Evolutionary conservation across 2,888 invertebrate genomes (phyloP).

Genomic region (Tipula lateralis): DNA sequence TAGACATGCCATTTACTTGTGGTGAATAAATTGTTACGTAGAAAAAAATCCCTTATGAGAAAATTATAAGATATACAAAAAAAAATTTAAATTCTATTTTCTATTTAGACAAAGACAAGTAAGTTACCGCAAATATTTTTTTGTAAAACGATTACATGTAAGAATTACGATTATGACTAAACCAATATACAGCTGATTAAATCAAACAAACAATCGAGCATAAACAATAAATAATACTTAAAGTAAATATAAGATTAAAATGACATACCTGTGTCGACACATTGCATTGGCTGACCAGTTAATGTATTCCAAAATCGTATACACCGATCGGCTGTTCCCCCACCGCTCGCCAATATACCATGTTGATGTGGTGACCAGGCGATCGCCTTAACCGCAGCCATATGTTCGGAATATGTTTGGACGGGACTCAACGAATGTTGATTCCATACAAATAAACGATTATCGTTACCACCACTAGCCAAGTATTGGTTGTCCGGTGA

Average conservation of each 20-base stretch:
- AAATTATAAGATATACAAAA: not conserved
- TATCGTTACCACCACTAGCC: slow-evolving; percentile 97
- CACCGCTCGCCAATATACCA: slow-evolving; percentile 91
- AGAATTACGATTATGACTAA: slow-evolving; percentile 1
- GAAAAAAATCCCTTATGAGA: not conserved
- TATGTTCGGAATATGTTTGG: slow-evolving; percentile 90
- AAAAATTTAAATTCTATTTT: not conserved
- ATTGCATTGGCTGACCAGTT: slow-evolving; percentile 97
- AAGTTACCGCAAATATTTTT: not conserved
- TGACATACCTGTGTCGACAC: slow-evolving; percentile 79
- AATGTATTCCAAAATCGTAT: slow-evolving; percentile 98
- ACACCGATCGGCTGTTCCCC: slow-evolving; percentile 98
- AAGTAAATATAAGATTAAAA: slow-evolving; percentile 41
- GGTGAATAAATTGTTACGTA: not conserved
- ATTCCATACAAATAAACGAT: slow-evolving; percentile 57
- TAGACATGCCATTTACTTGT: not conserved
- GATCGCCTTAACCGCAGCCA: slow-evolving; percentile 96
- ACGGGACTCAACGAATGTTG: slow-evolving; percentile 82
- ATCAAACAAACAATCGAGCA: not conserved
- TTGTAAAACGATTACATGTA: not conserved
- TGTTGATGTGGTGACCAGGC: slow-evolving; percentile 99
- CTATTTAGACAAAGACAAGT: not conserved
- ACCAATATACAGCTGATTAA: not conserved
- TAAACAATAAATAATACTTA: not conserved
- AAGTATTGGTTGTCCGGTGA: slow-evolving; percentile 96